Evolutionary conservation across 2,113 vertebrate species (phyloP).

Genomic region (Pelusios castaneus): DNA sequence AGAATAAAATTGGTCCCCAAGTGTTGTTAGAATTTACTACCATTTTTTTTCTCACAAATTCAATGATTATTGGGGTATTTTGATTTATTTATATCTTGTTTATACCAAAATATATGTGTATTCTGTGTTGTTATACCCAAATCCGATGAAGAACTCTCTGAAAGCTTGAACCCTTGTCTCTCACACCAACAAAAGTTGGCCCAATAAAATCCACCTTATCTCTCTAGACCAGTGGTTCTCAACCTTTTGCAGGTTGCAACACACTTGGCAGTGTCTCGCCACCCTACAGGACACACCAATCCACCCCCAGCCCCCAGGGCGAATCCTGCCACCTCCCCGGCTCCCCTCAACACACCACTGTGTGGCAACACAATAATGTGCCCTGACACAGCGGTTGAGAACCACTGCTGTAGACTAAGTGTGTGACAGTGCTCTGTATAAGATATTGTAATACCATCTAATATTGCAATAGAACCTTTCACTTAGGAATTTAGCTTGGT

Average conservation of each 20-base stretch:
- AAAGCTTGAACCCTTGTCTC: background rate
- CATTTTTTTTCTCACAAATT: background rate
- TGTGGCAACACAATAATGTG: too few species aligned
- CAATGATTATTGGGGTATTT: background rate
- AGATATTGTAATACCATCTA: background rate
- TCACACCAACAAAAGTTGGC: background rate
- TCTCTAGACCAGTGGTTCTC: too few species aligned
- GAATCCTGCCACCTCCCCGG: too few species aligned
- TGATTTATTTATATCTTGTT: background rate
- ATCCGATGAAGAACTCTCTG: background rate
- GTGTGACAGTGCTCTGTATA: background rate
- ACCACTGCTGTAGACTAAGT: background rate
- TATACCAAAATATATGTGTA: background rate
- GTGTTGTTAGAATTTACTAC: background rate
- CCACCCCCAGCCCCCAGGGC: too few species aligned
- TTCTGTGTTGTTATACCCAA: background rate
- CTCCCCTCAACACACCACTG: too few species aligned
- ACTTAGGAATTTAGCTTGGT: background rate
- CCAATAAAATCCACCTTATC: background rate
- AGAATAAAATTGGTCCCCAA: background rate
- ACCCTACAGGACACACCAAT: too few species aligned
- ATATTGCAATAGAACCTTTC: background rate
- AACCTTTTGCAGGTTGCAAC: too few species aligned
- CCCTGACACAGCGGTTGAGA: too few species aligned
- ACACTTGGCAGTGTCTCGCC: too few species aligned